Base-by-base conservation (phyloP, 2,888 invertebrate genomes). In the Coleophora flavipennella region DNA sequence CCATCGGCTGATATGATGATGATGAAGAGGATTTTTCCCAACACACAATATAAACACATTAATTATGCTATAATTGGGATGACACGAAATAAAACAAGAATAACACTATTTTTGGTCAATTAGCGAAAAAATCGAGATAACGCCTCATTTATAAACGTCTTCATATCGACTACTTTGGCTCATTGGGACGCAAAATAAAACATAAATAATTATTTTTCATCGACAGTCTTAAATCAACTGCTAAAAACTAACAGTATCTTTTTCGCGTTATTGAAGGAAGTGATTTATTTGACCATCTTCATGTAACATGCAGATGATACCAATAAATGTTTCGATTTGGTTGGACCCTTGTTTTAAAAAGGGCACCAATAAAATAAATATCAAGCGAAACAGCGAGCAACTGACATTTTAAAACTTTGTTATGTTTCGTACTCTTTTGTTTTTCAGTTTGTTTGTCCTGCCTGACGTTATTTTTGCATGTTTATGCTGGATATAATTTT, bases 281-380 rank as follows among this genome's bases (percentile, higher is more conserved):
- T 78, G 79, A 80, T 83, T 83, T 83, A 81, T 81, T 59, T 66
- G 71, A 73, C 73, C 67, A 61, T 57, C 51, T 51, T 49, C 57
- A 35, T 39, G 43, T 40, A 43, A 68, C 73, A 68, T 65, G 69
- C 65, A 60, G 67, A 63, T 60, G 69, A 68, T 67, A 52, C 65
- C 73, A 72, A 72, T 73, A 68, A 75, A 77, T 73, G 78, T 73
- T 64, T 67, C 67, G 65, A 67, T 65, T 62, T 59, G 61, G 61
- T 53, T 55, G 45, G 69, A 67, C 61, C 70, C 77, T 75, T 80
- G 78, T 80, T 79, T 73, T 63, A 64, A 59, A 60, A 55, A 56
- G 46, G 51, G 51, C 46, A 50, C 54, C 59, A 61, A 67, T 71
- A 65, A 69, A 69, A 68, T 63, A 67, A 67, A 67, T 63, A 67